Evolutionary conservation across 2,888 invertebrate species (phyloP), one percentile per base, ranked within the genome.

Genomic region (Epinotia brunnichana): DNA sequence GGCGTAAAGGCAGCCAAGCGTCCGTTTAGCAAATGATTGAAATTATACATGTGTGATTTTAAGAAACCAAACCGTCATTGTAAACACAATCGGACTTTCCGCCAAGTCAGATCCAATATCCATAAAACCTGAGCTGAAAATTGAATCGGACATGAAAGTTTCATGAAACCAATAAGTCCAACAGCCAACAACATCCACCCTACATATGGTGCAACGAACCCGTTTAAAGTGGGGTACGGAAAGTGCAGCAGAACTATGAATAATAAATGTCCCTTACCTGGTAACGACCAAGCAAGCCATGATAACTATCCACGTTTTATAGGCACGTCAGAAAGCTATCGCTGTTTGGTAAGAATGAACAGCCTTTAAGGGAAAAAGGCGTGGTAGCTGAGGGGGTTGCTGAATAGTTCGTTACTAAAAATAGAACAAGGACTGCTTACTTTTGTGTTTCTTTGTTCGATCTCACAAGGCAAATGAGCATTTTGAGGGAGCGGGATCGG

Each of bases 181-280:
- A n/a, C n/a, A n/a, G n/a, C n/a, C 2, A 35, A 48, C 17, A 51
- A 21, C 13, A 70, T 7, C 74, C 74, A 60, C 74, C 75, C 77
- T 79, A 79, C 70, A 77, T 76, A 73, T 68, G 76, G 82, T 79
- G 80, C 83, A 83, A 76, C 74, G 80, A 80, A 81, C 81, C 75
- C 74, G 56, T 44, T 74, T 67, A 75, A 77, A 78, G 76, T 67
- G 76, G 79, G 77, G 75, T 77, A 75, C 69, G 77, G 79, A 78
- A 79, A 82, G 82, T 86, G 87, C 85, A 87, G 76, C 76, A 77
- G 79, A 83, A 81, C 75, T 80, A 75, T 90, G 85, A 90, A 90
- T 90, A 86, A 88, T 88, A 80, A 78, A 90, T 89, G 76, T 81
- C 81, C 82, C 90, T 88, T 89, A 87, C 90, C 89, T 90, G 87